A percentile compares a stretch with the other conserved stretches of the same genome.
phyloP scores from a whole-genome alignment of 2,797 vertebrate species.

The Setipinna tenuifilis region DNA sequence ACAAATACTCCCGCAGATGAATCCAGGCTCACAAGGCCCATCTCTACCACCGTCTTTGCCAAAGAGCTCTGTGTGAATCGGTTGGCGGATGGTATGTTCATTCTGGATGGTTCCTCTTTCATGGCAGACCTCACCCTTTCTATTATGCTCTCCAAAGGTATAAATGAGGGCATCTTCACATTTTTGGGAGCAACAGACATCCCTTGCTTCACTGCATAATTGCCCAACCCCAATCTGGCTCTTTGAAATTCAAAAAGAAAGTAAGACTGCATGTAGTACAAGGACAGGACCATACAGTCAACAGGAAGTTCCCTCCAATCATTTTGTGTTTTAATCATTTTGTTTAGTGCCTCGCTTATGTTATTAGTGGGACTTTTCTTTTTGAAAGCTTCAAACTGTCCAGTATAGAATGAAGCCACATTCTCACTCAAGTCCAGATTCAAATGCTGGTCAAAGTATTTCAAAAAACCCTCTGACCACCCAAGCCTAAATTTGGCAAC shows the following conservation, averaged over 20 bases:
- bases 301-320: background rate
- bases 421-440: background rate
- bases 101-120: background rate
- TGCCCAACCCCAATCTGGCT: too few species aligned
- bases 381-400: background rate
- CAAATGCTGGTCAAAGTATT: constrained; percentile 15
- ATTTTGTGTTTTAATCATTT: background rate
- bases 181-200: too few species aligned
- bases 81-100: background rate
- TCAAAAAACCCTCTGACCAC: background rate
- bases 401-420: background rate
- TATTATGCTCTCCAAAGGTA: too few species aligned
- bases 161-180: too few species aligned
- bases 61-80: constrained; percentile 11
- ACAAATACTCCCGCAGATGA: background rate
- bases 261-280: constrained; percentile 27
- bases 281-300: background rate
- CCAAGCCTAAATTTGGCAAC: background rate
- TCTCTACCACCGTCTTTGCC: background rate
- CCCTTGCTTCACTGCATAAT: too few species aligned
- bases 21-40: constrained; percentile 31
- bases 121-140: background rate
- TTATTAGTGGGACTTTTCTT: too few species aligned
- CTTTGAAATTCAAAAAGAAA: constrained; percentile 32
- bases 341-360: too few species aligned